Evolutionary conservation across 2,113 vertebrate genomes (phyloP), one percentile per base, ranked within the genome.

Genomic region (Murina feae): DNA sequence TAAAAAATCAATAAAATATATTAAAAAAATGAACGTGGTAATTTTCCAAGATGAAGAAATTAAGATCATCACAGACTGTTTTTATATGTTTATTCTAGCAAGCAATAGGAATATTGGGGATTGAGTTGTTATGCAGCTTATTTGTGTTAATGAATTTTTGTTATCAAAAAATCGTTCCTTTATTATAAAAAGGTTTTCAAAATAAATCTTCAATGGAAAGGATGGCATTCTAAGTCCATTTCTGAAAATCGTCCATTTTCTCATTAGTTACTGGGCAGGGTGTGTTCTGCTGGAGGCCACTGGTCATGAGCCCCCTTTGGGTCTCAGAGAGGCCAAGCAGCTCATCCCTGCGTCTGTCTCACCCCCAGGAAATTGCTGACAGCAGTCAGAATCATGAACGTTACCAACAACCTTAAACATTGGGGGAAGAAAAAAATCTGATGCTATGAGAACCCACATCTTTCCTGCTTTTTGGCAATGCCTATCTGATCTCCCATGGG

Each of bases 21-120:
- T n/a, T n/a, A n/a, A n/a, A 91, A 83, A 96, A 97, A 80, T 91
- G 0, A 0, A 83, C 96, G 85, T 30, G 79, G 25, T 44, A 17
- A 49, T 89, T 84, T 88, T 91, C 2, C 10, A 53, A 42, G 8
- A 92, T 89, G 76, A 95, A 92, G 74, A 81, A 94, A 96, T 90
- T 95, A 89, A 94, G 25, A 66, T 95, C 93, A 83, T 68, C 69
- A 78, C 2, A 44, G 44, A 81, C 12, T 53, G 1, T 58, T 86
- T 81, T 69, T 42, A 42, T 68, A 25, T 25, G 6, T 44, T 88
- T 95, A 76, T 91, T 83, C 87, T 96, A 90, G 66, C 23, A 88
- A 94, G 69, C 25, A 69, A 79, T n/a, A 49, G 21, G 5, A 85
- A 76, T 49, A 66, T 23, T 71, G 30, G 11, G 8, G 63, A 90